A percentile compares a stretch with the other conserved stretches of the same genome.
These are phyloP conservation scores for Rhea pennata DNA, from an alignment of 2,113 vertebrate species.

Conservation along the genomic window DNA sequence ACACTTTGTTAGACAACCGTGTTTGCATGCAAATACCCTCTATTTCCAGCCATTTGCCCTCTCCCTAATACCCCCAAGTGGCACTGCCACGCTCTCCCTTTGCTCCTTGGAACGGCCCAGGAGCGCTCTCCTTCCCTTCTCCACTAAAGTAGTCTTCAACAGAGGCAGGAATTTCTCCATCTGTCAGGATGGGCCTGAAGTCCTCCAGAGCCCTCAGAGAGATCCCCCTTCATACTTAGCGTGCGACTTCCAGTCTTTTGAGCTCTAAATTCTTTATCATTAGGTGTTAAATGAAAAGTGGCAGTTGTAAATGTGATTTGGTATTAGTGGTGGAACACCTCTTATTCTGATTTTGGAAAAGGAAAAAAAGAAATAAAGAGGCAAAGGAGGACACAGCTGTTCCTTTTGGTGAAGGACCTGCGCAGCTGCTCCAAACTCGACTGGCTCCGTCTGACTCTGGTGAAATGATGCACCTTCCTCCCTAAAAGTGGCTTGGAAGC, in stretches of 20 bases:
- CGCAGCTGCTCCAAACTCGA: no score
- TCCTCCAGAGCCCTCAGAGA: rapidly evolving
- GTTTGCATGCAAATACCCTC: no score
- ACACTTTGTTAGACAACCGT: no score
- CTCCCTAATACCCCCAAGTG: not conserved
- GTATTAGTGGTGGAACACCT: rapidly evolving
- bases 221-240: rapidly evolving
- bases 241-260: rapidly evolving
- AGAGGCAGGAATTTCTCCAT: no score
- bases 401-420: not conserved
- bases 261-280: rapidly evolving
- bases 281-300: rapidly evolving
- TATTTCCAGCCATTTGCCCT: rapidly evolving
- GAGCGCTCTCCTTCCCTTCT: rapidly evolving
- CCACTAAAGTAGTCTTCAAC: no score
- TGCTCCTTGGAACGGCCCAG: no score
- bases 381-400: not conserved
- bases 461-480: not conserved
- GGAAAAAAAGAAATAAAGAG: rapidly evolving
- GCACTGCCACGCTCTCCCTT: no score
- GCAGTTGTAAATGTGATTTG: rapidly evolving
- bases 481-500: not conserved
- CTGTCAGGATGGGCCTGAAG: not conserved
- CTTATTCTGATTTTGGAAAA: rapidly evolving
- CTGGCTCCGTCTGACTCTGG: not conserved